Base-by-base conservation (phyloP, 37 sponge, comb jelly and placozoan genomes). In the Haliclona indistincta region DNA sequence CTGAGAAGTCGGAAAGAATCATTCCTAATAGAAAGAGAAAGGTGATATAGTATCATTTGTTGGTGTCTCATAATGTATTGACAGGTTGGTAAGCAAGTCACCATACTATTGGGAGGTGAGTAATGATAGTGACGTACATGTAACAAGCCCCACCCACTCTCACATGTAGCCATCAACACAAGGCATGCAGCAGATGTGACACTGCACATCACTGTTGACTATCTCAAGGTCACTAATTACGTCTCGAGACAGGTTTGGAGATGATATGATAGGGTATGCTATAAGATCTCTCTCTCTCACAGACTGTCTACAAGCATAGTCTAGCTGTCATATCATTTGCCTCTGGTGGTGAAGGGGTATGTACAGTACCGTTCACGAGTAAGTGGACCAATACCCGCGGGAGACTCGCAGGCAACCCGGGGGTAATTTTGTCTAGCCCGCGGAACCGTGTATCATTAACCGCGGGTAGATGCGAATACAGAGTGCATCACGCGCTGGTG, bases 311-410 rank as follows among this genome's bases (percentile, higher is more conserved):
- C 26, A 77, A 85, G 39, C 94, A 93, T 41, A 71, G 81, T 0
- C 68, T 93, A 20, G 76, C 90, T 23, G 77, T 87, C 25, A 86
- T 93, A 37, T 93, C 94, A 13, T 93, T 93, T 85, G 94, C 94
- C n/a, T 73, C 88, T 71, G 87, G 88, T 26, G 94, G 94, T 72
- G 94, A 93, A 64, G 90, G 86, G 61, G 94, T 93, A 54, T 75
- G 91, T 85, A n/a, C n/a, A n/a, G n/a, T n/a, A n/a, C n/a, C n/a
- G n/a, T n/a, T n/a, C n/a, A n/a, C n/a, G n/a, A n/a, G n/a, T n/a
- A n/a, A n/a, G n/a, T n/a, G n/a, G n/a, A n/a, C n/a, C n/a, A n/a
- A n/a, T n/a, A n/a, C n/a, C n/a, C n/a, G n/a, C n/a, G n/a, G n/a
- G n/a, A n/a, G n/a, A n/a, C n/a, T n/a, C n/a, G n/a, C n/a, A n/a